Percentiles rank a stretch among this genome's conserved stretches.
phyloP scores from a whole-genome alignment of 2,113 vertebrate genomes.

The Euleptes europaea region DNA sequence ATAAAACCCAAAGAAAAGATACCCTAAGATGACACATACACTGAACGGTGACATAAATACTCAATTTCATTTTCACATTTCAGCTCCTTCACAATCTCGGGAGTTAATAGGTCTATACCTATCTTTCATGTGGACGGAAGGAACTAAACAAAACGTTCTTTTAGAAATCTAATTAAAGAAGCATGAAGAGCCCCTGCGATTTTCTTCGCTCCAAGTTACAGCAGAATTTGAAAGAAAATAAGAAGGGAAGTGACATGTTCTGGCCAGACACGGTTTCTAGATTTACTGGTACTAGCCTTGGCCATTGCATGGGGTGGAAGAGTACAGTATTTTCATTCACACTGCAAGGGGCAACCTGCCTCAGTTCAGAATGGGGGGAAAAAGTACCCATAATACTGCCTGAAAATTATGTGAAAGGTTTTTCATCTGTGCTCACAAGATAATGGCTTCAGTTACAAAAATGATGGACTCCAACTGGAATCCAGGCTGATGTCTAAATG shows the following conservation, averaged over 20 bases:
- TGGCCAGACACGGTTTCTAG: neutral
- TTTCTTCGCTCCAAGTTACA: neutral
- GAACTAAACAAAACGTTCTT: neutral
- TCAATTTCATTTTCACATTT: neutral
- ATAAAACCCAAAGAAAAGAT: neutral
- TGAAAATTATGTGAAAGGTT: neutral
- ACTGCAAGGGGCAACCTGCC: neutral
- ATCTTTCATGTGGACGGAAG: neutral
- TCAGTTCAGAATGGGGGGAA: neutral
- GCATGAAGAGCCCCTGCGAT: neutral
- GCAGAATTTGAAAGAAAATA: neutral
- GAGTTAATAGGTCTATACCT: neutral
- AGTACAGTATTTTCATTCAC: neutral
- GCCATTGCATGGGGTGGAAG: too few species aligned
- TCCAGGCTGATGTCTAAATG: neutral
- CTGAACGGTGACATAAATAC: neutral
- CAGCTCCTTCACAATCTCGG: neutral
- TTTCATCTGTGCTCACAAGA: neutral
- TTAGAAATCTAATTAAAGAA: accelerated
- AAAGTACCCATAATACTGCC: neutral
- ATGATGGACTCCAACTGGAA: neutral
- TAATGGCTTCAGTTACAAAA: neutral
- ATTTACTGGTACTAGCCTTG: neutral
- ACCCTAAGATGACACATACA: neutral
- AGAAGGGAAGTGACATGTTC: neutral